Evolutionary conservation across 2,797 vertebrate genomes (phyloP).

Genomic region (Heteromormyrus szaboi): DNA sequence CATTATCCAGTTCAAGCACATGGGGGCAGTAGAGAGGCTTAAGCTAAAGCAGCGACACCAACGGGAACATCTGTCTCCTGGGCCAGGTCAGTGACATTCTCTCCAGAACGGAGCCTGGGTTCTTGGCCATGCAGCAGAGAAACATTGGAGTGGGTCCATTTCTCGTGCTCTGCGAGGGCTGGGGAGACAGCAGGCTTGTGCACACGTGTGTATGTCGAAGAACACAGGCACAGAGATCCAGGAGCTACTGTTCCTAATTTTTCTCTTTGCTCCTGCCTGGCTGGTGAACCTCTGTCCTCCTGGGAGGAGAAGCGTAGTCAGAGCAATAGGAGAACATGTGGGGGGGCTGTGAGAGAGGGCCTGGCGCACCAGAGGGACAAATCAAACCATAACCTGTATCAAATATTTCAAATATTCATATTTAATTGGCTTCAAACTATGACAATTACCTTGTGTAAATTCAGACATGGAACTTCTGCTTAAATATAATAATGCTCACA

Average conservation of each 20-base stretch:
- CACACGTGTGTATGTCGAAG: not conserved
- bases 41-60: not conserved
- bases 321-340: not conserved
- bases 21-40: not conserved
- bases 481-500: constrained; percentile 65
- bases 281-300: not conserved
- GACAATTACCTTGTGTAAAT: constrained; percentile 53
- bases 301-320: not conserved
- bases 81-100: not conserved
- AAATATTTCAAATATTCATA: constrained; percentile 59
- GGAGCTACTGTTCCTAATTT: not conserved
- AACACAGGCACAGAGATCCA: not conserved
- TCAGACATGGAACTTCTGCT: constrained; percentile 54
- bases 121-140: not conserved
- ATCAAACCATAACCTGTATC: constrained; percentile 40
- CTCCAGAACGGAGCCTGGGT: not conserved
- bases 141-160: not conserved
- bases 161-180: not conserved
- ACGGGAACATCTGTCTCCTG: constrained; percentile 13
- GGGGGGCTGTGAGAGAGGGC: not conserved
- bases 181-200: not conserved
- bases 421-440: constrained; percentile 60
- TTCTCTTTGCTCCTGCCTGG: not conserved
- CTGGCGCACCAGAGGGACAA: constrained; percentile 15
- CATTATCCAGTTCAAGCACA: not conserved